Base-by-base conservation (phyloP, 1,140 invertebrate species). In the Adelges cooleyi region DNA sequence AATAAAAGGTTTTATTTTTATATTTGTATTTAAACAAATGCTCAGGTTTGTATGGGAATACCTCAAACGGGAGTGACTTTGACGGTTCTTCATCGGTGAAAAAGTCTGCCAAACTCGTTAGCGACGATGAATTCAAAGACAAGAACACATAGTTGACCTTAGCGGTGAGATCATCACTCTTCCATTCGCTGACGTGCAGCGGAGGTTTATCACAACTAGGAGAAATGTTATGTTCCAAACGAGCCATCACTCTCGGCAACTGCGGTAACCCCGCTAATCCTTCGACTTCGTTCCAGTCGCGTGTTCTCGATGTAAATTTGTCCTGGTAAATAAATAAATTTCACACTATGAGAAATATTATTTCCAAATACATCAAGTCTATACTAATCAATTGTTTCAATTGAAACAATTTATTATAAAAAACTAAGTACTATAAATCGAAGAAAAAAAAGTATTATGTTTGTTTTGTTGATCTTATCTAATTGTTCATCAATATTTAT, bases 71-170 rank as follows among this genome's bases (percentile, higher is more conserved):
- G 8, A 46, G 11, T 20, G 56, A 9, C 46, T 62, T 62, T 44
- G 56, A 62, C 33, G 56, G 56, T 29, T 59, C 9, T 33, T 67
- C 52, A 18, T 67, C 66, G 27, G 50, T 44, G 15, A 67, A 50
- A 48, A 94, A 81, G 73, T 92, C 90, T 0, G 84, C 78, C 1
- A 95, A 73, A 8, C 84, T 87, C 27, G 84, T 82, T 0, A 91
- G 78, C 5, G 86, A 87, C 71, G 86, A 90, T 84, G 90, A 90
- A 18, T 84, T 84, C 44, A 95, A 78, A 18, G 80, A 77, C 67
- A 92, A 74, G 65, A 77, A 78, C 50, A 90, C 75, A 72, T 90
- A 83, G 23, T 78, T 76, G 0, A 89, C 79, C 54, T 80, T 77
- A 9, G 84, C 80, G 40, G 84, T 81, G 5, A 90, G 72, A 46